Evolutionary conservation across 2,888 invertebrate genomes (phyloP).

Genomic region (Chrysolina oricalcia): DNA sequence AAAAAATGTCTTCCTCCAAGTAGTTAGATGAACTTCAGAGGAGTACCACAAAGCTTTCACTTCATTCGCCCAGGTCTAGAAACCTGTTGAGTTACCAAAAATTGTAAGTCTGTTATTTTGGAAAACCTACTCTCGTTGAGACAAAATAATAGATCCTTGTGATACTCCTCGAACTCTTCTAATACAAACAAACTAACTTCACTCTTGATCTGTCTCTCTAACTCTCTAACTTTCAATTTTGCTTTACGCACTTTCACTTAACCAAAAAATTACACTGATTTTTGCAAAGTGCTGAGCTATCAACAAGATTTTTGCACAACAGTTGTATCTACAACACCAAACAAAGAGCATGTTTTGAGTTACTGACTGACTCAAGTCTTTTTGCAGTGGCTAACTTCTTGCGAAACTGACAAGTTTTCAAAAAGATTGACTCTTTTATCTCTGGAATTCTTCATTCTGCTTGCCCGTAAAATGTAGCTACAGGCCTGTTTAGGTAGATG

Average conservation of each 20-base stretch:
- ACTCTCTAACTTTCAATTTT: slow-evolving; percentile 45
- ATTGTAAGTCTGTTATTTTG: neutral
- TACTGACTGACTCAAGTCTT: slow-evolving; percentile 21
- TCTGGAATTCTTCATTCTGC: slow-evolving; percentile 58
- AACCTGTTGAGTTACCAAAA: neutral
- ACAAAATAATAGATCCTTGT: slow-evolving; percentile 29
- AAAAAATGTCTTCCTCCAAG: slow-evolving; percentile 38
- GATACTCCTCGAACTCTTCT: slow-evolving; percentile 29
- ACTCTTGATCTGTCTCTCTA: slow-evolving; percentile 48
- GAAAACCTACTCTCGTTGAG: slow-evolving; percentile 16
- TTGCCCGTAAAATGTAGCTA: slow-evolving; percentile 72
- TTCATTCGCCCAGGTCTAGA: neutral
- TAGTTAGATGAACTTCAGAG: slow-evolving; percentile 41
- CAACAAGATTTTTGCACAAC: slow-evolving; percentile 42
- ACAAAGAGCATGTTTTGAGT: slow-evolving; percentile 41
- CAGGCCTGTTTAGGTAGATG: slow-evolving; percentile 69
- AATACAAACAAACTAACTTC: slow-evolving; percentile 35
- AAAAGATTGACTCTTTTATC: slow-evolving; percentile 58
- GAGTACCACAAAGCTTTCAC: slow-evolving; percentile 38
- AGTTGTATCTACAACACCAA: slow-evolving; percentile 7
- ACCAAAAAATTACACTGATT: slow-evolving; percentile 41
- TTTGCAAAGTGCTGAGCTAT: slow-evolving; percentile 48
- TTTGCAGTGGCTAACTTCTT: slow-evolving; percentile 21
- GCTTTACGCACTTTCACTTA: slow-evolving; percentile 50
- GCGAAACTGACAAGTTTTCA: slow-evolving; percentile 50